A percentile compares a stretch with the other conserved stretches of the same genome.
These are phyloP conservation scores for Crotophaga sulcirostris DNA, from an alignment of 2,113 vertebrate genomes.

Conservation along the genomic window DNA sequence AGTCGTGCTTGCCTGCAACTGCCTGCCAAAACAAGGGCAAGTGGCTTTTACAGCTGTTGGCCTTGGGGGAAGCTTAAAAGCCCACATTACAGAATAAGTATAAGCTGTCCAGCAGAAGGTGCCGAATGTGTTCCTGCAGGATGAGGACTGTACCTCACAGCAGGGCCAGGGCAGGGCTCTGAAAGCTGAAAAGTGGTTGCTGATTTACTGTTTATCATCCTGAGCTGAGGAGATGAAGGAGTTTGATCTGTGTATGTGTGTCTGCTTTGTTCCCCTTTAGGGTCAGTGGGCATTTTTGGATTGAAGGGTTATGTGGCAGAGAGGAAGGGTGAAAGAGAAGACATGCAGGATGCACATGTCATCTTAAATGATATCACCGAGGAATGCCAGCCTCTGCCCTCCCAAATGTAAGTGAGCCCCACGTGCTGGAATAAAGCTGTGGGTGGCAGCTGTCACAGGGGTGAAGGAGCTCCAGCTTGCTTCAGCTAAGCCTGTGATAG, in stretches of 20 bases:
- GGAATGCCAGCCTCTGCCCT: constrained; percentile 74
- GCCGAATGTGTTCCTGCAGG: background rate
- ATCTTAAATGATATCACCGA: constrained; percentile 84
- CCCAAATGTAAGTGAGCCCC: constrained; percentile 83
- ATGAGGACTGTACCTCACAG: rapidly evolving
- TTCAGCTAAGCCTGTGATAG: background rate
- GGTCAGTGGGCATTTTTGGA: constrained; percentile 73
- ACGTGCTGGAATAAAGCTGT: background rate
- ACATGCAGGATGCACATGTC: constrained; percentile 96
- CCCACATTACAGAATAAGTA: background rate
- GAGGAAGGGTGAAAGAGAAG: constrained; percentile 90
- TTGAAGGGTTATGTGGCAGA: constrained; percentile 89
- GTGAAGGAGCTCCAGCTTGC: background rate
- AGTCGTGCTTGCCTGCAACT: background rate
- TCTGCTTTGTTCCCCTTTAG: constrained; percentile 56
- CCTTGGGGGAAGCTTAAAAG: background rate
- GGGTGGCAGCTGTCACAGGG: background rate
- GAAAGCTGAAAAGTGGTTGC: background rate
- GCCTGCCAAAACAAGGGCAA: background rate
- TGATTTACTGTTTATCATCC: background rate
- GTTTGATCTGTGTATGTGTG: constrained; percentile 34
- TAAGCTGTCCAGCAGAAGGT: background rate
- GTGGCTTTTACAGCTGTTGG: background rate
- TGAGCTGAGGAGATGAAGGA: background rate
- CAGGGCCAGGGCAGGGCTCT: background rate